Conservation (phyloP, 2,113 vertebrate species). For the Talpa occidentalis region DNA sequence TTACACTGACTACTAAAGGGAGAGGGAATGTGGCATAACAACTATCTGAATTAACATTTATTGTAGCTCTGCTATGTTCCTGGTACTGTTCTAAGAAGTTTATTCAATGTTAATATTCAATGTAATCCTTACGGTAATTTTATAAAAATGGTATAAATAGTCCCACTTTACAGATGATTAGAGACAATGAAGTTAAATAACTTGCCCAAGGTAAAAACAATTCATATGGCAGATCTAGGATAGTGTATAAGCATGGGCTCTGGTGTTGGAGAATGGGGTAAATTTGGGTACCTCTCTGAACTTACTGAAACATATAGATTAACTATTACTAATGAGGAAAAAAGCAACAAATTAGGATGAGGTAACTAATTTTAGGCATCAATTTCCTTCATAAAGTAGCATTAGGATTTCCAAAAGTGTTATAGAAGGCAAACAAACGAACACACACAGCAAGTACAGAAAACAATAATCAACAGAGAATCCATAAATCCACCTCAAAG, state of each 20-base stretch:
- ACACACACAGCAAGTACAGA: not conserved
- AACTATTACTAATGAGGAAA: not conserved
- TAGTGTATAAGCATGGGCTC: not conserved
- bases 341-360: not conserved
- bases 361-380: not conserved
- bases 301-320: not conserved
- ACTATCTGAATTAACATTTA: not conserved
- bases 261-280: not conserved
- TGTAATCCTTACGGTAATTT: conserved; percentile 15
- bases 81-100: conserved; percentile 25
- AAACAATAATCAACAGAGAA: not conserved
- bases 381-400: not conserved
- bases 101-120: conserved; percentile 35
- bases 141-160: conserved; percentile 7
- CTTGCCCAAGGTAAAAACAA: not conserved
- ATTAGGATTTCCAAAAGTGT: not conserved
- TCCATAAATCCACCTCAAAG: not conserved
- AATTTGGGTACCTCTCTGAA: not conserved
- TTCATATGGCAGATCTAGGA: not conserved
- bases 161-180: not conserved
- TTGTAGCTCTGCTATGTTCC: not conserved
- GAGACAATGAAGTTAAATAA: not conserved
- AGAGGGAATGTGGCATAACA: not conserved
- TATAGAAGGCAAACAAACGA: not conserved
- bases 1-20: conserved; percentile 14